These are phyloP conservation scores for Thunnus maccoyii DNA, from an alignment of 2,113 vertebrate genomes.

Conservation along the genomic window DNA sequence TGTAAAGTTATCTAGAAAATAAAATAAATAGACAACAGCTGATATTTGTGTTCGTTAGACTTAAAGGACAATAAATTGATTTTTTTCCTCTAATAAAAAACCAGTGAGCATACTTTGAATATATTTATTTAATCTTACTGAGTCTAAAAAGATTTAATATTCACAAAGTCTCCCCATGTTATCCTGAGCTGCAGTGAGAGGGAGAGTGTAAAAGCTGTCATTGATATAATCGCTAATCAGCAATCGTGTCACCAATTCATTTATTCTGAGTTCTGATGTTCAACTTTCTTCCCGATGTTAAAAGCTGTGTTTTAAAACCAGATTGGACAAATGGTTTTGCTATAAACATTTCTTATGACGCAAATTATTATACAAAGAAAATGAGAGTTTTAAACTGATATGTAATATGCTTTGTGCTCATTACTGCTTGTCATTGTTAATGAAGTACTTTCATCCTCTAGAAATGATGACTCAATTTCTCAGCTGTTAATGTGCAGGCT, in stretches of 20 bases:
- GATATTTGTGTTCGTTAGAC: background rate
- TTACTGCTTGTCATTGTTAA: conserved; percentile 22
- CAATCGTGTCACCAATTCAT: conserved; percentile 23
- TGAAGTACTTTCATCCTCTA: background rate
- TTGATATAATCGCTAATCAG: conserved; percentile 22
- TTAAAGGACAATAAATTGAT: background rate
- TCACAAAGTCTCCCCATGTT: conserved; percentile 11
- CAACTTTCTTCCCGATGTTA: conserved; percentile 12
- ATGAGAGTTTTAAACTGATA: background rate
- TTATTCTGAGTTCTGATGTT: conserved; percentile 5
- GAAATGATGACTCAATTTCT: background rate
- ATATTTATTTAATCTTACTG: conserved; percentile 10
- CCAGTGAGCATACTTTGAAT: background rate
- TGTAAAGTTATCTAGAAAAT: no score
- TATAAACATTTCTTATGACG: background rate
- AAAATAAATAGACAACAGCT: no score
- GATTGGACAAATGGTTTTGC: background rate
- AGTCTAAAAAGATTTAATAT: conserved; percentile 15
- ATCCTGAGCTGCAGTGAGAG: conserved; percentile 26
- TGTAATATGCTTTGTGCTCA: background rate
- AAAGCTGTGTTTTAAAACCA: conserved; percentile 20
- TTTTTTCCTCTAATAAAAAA: background rate
- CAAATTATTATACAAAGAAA: conserved; percentile 13
- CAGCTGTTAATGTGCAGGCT: no score
- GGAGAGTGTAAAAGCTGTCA: conserved; percentile 22